Conservation (phyloP, 2,113 vertebrate genomes). For the Phrynocephalus versicolor region DNA sequence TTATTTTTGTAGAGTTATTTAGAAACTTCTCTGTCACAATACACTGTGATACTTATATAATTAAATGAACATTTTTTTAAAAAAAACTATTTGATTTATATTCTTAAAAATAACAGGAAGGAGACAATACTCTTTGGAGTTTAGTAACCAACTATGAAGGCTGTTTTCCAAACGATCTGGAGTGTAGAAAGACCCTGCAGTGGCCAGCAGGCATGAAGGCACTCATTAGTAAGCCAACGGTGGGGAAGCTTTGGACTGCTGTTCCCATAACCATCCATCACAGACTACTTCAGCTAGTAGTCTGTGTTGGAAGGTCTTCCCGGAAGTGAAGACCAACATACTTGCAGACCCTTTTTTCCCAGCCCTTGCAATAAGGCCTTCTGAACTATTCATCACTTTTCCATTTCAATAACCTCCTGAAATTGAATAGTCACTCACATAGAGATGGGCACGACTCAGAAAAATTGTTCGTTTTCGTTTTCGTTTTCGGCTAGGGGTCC, state of each 20-base stretch:
- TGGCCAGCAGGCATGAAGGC: background rate
- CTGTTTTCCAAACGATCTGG: background rate
- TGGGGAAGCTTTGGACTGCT: background rate
- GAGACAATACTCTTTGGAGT: background rate
- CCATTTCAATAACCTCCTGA: conserved; percentile 5
- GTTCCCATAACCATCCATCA: background rate
- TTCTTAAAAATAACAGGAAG: background rate
- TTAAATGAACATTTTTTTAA: background rate
- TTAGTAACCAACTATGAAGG: background rate
- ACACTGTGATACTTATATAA: conserved; percentile 7
- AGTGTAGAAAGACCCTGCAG: background rate
- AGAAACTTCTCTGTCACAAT: conserved; percentile 6
- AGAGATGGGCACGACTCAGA: no score
- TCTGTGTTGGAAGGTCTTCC: no score
- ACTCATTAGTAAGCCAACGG: background rate
- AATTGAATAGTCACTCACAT: background rate
- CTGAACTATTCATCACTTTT: background rate
- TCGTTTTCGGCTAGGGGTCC: no score
- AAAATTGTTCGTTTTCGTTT: no score
- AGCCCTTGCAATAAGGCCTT: background rate
- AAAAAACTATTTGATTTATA: background rate
- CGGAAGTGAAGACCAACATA: background rate
- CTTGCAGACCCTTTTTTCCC: background rate
- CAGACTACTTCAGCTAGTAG: background rate
- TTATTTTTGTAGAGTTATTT: background rate